Conservation (phyloP, 2,888 invertebrate genomes). For the Anorthoa munda region DNA sequence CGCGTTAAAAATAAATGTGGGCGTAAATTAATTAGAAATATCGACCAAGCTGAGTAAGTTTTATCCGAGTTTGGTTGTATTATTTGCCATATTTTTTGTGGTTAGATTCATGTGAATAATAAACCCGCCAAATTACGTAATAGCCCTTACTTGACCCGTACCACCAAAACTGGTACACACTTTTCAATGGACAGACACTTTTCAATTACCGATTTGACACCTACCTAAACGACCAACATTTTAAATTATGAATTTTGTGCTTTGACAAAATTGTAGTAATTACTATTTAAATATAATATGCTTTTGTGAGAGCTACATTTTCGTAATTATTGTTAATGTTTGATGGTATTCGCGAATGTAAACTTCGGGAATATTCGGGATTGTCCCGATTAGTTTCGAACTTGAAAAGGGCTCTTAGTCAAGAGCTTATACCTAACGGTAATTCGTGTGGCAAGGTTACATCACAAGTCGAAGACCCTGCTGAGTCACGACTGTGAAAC, state of each 20-base stretch:
- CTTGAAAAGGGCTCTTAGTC: neutral
- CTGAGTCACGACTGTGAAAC: slow-evolving; percentile 11
- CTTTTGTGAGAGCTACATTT: too few species aligned
- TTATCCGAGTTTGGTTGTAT: slow-evolving; percentile 18
- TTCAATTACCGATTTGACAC: too few species aligned
- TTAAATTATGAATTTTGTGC: too few species aligned
- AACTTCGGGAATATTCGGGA: too few species aligned
- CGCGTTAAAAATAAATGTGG: slow-evolving; percentile 11
- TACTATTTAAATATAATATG: too few species aligned
- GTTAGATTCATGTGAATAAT: neutral
- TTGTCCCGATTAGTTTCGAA: neutral
- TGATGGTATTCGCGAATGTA: too few species aligned
- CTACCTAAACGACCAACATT: too few species aligned
- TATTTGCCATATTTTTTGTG: neutral
- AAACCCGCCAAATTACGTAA: neutral
- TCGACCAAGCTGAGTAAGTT: slow-evolving; percentile 14
- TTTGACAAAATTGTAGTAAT: too few species aligned
- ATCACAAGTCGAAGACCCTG: slow-evolving; percentile 21
- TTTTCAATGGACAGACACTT: too few species aligned
- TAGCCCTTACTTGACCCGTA: neutral
- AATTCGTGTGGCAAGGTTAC: slow-evolving; percentile 23
- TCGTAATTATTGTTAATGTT: too few species aligned
- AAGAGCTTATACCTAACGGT: neutral
- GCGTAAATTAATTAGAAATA: slow-evolving; percentile 23
- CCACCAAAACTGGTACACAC: neutral